These are phyloP conservation scores for Anastrepha obliqua DNA, from an alignment of 1,140 invertebrate species.

Conservation along the genomic window DNA sequence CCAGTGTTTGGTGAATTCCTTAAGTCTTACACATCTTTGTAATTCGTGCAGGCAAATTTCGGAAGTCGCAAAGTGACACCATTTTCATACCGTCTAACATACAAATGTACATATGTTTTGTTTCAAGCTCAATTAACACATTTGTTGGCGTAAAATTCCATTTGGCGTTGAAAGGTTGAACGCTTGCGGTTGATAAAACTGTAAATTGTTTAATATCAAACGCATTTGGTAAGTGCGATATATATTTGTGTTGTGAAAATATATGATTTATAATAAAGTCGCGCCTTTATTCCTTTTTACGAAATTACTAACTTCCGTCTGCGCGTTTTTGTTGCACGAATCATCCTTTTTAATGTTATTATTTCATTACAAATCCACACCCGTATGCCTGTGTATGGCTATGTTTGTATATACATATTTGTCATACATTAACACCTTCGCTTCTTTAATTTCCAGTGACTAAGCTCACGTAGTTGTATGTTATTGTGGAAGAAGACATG, in stretches of 20 bases:
- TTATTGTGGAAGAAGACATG: not conserved
- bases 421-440: not conserved
- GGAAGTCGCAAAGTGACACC: too few species aligned
- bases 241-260: not conserved
- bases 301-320: conserved; percentile 4
- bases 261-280: not conserved
- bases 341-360: not conserved
- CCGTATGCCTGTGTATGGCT: too few species aligned
- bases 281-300: not conserved
- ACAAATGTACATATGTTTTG: conserved; percentile 3
- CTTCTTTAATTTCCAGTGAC: not conserved
- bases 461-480: not conserved
- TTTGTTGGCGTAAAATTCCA: conserved; percentile 23
- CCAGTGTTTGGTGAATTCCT: not conserved
- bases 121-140: not conserved
- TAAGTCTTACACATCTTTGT: too few species aligned
- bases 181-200: not conserved
- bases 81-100: not conserved
- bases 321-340: not conserved
- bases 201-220: not conserved
- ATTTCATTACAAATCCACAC: not conserved
- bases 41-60: too few species aligned
- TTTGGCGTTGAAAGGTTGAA: not conserved
- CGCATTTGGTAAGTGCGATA: not conserved
- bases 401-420: not conserved